A percentile compares a stretch with the other conserved stretches of the same genome.
These are phyloP conservation scores for Phocides pigmalion DNA, from an alignment of 1,140 invertebrate genomes.

Conservation along the genomic window DNA sequence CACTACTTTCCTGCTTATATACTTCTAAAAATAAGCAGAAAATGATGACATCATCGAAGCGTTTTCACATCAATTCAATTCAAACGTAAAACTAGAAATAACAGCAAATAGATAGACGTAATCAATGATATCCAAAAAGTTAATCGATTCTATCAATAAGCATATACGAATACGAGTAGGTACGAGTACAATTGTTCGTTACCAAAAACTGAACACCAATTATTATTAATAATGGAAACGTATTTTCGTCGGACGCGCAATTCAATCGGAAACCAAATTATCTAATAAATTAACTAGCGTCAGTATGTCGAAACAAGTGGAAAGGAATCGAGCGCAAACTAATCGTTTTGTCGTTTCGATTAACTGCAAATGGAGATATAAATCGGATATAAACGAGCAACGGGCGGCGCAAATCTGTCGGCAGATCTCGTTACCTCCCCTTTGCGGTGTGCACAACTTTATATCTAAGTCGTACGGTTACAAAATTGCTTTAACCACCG, in stretches of 20 bases:
- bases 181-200: constrained; percentile 1
- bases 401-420: constrained; percentile 36
- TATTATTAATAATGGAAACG: constrained; percentile 38
- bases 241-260: constrained; percentile 38
- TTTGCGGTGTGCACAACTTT: constrained; percentile 36
- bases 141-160: no score
- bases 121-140: no score
- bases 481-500: constrained; percentile 20
- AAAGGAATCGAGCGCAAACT: constrained; percentile 63
- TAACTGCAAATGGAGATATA: constrained; percentile 65
- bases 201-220: constrained; percentile 36
- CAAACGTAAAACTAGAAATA: no score
- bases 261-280: constrained; percentile 62
- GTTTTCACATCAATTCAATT: no score
- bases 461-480: constrained; percentile 25
- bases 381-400: constrained; percentile 48
- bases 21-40: no score
- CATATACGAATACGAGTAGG: neutral
- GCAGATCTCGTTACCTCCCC: constrained; percentile 39
- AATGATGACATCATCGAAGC: no score
- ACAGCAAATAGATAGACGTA: no score
- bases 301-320: constrained; percentile 55
- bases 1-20: no score
- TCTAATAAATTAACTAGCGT: constrained; percentile 69
- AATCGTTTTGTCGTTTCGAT: constrained; percentile 72